phyloP scores from a whole-genome alignment of 1,140 invertebrate species.

The Brevipalpus yothersi region DNA sequence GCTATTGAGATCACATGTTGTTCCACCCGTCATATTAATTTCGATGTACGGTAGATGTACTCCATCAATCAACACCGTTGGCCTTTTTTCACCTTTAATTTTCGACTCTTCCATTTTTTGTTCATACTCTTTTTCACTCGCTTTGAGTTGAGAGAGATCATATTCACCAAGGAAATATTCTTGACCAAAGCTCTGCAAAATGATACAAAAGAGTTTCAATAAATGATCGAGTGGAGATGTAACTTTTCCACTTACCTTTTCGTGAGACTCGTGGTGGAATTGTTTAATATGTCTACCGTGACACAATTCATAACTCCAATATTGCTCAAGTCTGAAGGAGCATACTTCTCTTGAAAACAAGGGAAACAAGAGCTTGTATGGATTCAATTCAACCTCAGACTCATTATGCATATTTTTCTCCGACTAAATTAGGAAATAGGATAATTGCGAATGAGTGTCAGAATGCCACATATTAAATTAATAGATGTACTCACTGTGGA shows the following conservation, averaged over 20 bases:
- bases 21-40: constrained; percentile 33
- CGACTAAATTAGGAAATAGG: constrained; percentile 14
- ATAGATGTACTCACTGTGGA: constrained; percentile 24
- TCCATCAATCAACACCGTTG: constrained; percentile 55
- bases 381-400: constrained; percentile 31
- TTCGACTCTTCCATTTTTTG: background rate
- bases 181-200: constrained; percentile 27
- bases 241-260: constrained; percentile 26
- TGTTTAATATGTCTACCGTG: constrained; percentile 71
- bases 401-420: constrained; percentile 15
- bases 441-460: constrained; percentile 9
- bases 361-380: constrained; percentile 44
- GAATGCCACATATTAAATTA: constrained; percentile 5
- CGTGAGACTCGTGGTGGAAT: constrained; percentile 63
- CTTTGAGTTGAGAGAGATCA: constrained; percentile 25
- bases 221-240: background rate
- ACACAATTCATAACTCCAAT: constrained; percentile 93
- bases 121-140: constrained; percentile 1
- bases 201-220: background rate
- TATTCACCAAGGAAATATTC: constrained; percentile 56
- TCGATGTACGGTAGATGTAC: constrained; percentile 40
- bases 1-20: constrained; percentile 68
- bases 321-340: constrained; percentile 67
- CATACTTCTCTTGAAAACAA: constrained; percentile 45
- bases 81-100: constrained; percentile 14